These are phyloP conservation scores for Zalophus californianus DNA, from an alignment of 2,797 vertebrate species.

Conservation along the genomic window DNA sequence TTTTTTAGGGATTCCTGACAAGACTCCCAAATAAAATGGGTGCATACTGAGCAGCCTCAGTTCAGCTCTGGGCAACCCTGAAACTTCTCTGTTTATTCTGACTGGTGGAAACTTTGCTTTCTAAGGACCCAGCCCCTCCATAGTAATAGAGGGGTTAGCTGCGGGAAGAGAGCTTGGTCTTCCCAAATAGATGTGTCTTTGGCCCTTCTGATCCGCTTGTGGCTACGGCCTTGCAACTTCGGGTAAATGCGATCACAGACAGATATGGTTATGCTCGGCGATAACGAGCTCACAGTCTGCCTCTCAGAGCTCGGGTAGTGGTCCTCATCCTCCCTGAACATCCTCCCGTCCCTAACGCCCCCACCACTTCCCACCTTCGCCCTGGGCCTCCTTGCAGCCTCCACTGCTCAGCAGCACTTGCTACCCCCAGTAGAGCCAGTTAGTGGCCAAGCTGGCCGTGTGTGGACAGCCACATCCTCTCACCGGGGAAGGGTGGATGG, in stretches of 20 bases:
- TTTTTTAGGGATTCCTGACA: not conserved
- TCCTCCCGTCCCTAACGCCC: too few relatives aligned
- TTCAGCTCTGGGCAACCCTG: rapidly evolving
- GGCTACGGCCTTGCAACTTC: too few relatives aligned
- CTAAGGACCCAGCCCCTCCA: not conserved
- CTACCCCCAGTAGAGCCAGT: not conserved
- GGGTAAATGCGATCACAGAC: not conserved
- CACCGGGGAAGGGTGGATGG: not conserved
- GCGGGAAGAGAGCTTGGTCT: not conserved
- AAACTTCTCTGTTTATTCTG: not conserved
- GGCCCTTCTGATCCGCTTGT: not conserved
- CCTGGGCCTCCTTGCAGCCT: not conserved
- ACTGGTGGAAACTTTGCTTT: not conserved
- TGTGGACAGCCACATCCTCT: not conserved
- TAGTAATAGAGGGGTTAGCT: rapidly evolving
- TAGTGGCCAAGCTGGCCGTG: not conserved
- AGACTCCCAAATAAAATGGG: not conserved
- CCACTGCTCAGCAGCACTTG: not conserved
- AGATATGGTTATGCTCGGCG: not conserved
- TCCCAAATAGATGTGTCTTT: not conserved
- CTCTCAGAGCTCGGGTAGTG: not conserved
- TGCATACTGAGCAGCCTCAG: not conserved
- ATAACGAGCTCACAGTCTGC: not conserved
- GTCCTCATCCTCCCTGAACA: not conserved
- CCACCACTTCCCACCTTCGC: not conserved